Percentiles rank a stretch among this genome's conserved stretches.
Evolutionary conservation across 2,888 invertebrate species (phyloP).

Genomic region (Eristalis arbustorum): DNA sequence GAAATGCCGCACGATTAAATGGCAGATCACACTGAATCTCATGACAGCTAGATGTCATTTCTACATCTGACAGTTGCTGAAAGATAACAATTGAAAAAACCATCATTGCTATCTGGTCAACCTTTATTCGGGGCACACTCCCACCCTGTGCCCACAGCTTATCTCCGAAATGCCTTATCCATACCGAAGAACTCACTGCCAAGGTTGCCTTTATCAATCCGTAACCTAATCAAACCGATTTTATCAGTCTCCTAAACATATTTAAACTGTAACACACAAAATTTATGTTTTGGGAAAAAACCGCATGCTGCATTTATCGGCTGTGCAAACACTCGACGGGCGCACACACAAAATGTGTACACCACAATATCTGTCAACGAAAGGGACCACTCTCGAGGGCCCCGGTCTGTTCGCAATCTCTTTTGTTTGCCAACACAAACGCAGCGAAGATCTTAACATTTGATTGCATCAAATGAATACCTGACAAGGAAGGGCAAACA

Average conservation of each 20-base stretch:
- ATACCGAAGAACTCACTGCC: conserved; percentile 21
- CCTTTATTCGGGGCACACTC: too few species aligned
- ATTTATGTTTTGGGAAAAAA: conserved; percentile 10
- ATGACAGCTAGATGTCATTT: too few species aligned
- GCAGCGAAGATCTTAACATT: conserved; percentile 53
- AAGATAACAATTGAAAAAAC: too few species aligned
- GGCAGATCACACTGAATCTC: too few species aligned
- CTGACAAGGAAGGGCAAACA: conserved; percentile 2
- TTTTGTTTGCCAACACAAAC: conserved; percentile 39
- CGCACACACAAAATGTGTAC: conserved; percentile 43
- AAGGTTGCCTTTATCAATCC: conserved; percentile 55
- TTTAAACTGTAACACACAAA: conserved; percentile 16
- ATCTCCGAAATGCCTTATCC: conserved; percentile 23
- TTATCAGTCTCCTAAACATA: conserved; percentile 2
- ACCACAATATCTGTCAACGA: conserved; percentile 53
- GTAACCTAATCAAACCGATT: conserved; percentile 9
- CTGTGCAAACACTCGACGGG: conserved; percentile 69
- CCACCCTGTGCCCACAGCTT: not conserved
- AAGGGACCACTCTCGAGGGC: conserved; percentile 15
- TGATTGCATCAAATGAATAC: conserved; percentile 40
- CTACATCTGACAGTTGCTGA: too few species aligned
- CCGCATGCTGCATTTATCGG: conserved; percentile 5
- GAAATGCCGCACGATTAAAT: too few species aligned
- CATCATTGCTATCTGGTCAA: too few species aligned
- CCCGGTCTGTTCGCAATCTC: conserved; percentile 12